Percentiles rank a stretch among this genome's conserved stretches.
phyloP scores from a whole-genome alignment of 2,797 vertebrate genomes.

The Jordanella pulchra region DNA sequence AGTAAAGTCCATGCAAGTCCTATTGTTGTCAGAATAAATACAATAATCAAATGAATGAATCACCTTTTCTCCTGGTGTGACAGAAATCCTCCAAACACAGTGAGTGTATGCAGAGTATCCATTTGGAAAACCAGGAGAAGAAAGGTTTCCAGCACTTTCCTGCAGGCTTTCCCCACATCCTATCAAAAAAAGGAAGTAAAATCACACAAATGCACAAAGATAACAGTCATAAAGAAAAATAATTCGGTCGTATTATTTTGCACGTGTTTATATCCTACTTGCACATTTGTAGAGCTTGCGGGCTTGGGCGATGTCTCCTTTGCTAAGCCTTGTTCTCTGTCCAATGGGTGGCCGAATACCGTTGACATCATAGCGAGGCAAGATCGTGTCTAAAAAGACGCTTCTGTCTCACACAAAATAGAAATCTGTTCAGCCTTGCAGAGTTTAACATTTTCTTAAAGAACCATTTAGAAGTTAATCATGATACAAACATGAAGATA shows the following conservation, averaged over 20 bases:
- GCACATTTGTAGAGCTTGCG: constrained; percentile 94
- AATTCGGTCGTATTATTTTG: not conserved
- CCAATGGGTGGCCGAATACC: constrained; percentile 90
- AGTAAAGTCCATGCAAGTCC: too few relatives aligned
- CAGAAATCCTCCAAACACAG: constrained; percentile 96
- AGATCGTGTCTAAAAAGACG: constrained; percentile 93
- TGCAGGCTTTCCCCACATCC: constrained; percentile 94
- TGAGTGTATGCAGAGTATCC: constrained; percentile 93
- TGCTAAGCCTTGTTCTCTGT: constrained; percentile 90
- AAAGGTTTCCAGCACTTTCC: constrained; percentile 94
- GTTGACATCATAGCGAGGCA: constrained; percentile 91
- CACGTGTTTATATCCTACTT: constrained; percentile 74
- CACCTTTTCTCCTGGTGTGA: constrained; percentile 98
- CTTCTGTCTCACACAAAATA: constrained; percentile 79
- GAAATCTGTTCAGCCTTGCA: constrained; percentile 4
- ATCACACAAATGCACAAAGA: not conserved
- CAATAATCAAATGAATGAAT: not conserved
- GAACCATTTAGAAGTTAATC: constrained; percentile 4
- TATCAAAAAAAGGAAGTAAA: constrained; percentile 52
- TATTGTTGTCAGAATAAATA: not conserved
- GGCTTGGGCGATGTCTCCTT: constrained; percentile 93
- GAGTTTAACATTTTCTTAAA: not conserved
- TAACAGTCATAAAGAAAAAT: not conserved
- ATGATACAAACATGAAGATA: not conserved
- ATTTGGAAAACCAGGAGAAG: constrained; percentile 92